Base-by-base conservation (phyloP, 2,113 vertebrate genomes). In the Ondatra zibethicus region DNA sequence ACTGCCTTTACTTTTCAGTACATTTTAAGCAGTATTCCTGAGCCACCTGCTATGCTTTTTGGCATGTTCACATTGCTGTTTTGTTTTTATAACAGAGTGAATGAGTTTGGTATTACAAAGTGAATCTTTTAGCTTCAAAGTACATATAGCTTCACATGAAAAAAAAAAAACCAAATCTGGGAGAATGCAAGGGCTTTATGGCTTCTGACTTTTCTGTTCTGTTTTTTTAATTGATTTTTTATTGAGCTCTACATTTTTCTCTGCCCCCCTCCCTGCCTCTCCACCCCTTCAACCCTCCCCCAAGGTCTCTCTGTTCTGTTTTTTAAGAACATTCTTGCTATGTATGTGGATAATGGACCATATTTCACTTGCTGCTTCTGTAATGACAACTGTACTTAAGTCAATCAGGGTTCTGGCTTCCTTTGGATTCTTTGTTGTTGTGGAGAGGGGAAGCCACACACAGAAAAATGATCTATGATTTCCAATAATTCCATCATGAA, bases 121-220 rank as follows among this genome's bases (percentile, higher is more conserved):
- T 1, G 7, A 72, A 88, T 93, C 61, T 95, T 88, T 94, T 88
- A 88, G 50, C 80, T 97, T 97, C 31, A 82, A 16, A 96, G 70
- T 66, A 50, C 72, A 82, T 3, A 63, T 95, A 0, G 25, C 75
- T 97, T 85, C 66, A 39, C 4, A 6, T 88, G 72, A 95, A 91
- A 39, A 68, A 88, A 68, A 88, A 92, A 89, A 63, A 13, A 1
- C 81, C 82, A 94, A 77, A 80, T 96, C 55, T 96, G 58, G 42
- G 73, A 63, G 76, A 95, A 91, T 11, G 3, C 27, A 94, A 95
- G 52, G 65, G 39, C 31, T 84, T 86, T 55, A 8, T 72, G 61
- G 17, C 5, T 76, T 45, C 93, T 58, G 0, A 19, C 86, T 89
- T 88, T 92, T 96, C 92, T 95, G 8, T 81, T 19, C 36, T n/a